These are phyloP conservation scores for Dendrophyllia cribrosa DNA, from an alignment of 64 coral and sea anemone genomes.

Conservation along the genomic window DNA sequence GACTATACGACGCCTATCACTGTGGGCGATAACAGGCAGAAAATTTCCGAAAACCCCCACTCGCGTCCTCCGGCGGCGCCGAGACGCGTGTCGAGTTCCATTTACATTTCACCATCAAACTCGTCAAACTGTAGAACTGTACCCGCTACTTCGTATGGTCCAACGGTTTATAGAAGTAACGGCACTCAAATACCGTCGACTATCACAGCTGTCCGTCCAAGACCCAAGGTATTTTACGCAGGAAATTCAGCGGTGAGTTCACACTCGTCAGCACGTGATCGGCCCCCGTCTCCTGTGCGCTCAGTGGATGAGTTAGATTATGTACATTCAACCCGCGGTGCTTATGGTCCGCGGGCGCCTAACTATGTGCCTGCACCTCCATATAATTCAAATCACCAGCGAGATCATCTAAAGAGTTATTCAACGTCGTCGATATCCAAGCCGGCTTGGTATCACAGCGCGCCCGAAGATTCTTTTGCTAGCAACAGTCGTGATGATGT, in stretches of 20 bases:
- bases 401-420: slow-evolving; percentile 12
- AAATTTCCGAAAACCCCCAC: slow-evolving; percentile 25
- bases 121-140: slow-evolving; percentile 24
- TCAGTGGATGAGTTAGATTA: slow-evolving; percentile 4
- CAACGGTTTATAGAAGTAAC: slow-evolving; percentile 27
- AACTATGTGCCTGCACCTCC: slow-evolving; percentile 53
- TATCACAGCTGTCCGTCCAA: neutral
- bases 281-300: neutral
- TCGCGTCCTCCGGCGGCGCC: neutral
- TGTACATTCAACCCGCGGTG: neutral
- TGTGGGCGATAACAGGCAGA: neutral
- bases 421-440: neutral
- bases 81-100: slow-evolving; percentile 19
- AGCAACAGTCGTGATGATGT: neutral
- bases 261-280: slow-evolving; percentile 1
- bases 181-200: neutral
- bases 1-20: neutral
- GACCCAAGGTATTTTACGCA: slow-evolving; percentile 31
- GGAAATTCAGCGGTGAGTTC: slow-evolving; percentile 3
- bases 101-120: slow-evolving; percentile 32
- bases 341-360: neutral
- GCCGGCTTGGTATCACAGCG: slow-evolving; percentile 25
- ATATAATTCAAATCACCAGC: slow-evolving; percentile 24
- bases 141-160: neutral
- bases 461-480: neutral